Evolutionary conservation across 2,797 vertebrate species (phyloP).

Genomic region (Hipposideros larvatus): DNA sequence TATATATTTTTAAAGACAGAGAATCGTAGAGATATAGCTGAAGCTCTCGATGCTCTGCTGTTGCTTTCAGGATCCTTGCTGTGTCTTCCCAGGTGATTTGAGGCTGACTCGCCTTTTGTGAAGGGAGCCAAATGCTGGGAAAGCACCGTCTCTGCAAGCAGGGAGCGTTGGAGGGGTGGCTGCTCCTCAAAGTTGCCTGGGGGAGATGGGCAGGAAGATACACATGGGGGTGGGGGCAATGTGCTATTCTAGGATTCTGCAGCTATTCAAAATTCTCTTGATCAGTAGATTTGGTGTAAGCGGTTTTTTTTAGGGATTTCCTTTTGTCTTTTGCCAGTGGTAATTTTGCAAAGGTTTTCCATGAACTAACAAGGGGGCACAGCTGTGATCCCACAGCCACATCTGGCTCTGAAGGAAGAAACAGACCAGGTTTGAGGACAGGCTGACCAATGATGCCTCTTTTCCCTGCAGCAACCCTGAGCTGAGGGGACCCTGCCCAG

Average conservation of each 20-base stretch:
- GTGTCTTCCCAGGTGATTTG: slow-evolving; percentile 16
- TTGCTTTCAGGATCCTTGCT: slow-evolving; percentile 9
- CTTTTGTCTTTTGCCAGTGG: slow-evolving; percentile 41
- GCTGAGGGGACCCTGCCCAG: neutral
- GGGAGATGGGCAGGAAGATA: neutral
- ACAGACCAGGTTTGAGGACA: slow-evolving; percentile 29
- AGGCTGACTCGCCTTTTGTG: slow-evolving; percentile 32
- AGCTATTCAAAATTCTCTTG: slow-evolving; percentile 55
- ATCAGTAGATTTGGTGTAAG: slow-evolving; percentile 36
- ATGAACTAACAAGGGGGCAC: neutral
- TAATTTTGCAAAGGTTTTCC: slow-evolving; percentile 72
- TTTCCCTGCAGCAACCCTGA: neutral
- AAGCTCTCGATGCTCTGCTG: neutral
- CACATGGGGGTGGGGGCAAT: neutral
- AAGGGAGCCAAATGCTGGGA: slow-evolving; percentile 36
- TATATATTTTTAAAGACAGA: neutral
- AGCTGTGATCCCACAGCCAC: slow-evolving; percentile 13
- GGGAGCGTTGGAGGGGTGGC: neutral
- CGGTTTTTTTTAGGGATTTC: slow-evolving; percentile 65
- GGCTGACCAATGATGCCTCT: neutral
- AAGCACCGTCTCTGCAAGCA: neutral
- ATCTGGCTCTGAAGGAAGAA: neutral
- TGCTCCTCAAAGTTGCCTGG: slow-evolving; percentile 36
- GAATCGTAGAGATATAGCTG: neutral
- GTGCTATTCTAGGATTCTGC: slow-evolving; percentile 54